Base-by-base conservation (phyloP, 2,113 vertebrate species). In the Centropus unirufus region DNA sequence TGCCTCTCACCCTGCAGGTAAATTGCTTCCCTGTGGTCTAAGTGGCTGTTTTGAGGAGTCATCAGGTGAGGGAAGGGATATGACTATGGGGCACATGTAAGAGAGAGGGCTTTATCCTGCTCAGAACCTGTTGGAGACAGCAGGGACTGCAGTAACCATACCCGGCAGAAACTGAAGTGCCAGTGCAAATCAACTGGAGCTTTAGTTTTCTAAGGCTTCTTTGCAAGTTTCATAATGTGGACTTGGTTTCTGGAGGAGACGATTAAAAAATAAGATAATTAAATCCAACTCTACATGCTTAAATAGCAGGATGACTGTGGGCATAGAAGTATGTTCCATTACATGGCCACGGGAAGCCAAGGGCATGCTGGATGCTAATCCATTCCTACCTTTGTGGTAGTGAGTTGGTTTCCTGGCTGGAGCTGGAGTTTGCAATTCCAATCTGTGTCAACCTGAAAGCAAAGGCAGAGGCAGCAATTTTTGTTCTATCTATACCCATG, bases 1-100 rank as follows among this genome's bases (percentile, higher is more conserved):
- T 22, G 3, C 21, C 44, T 59, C 70, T 72, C 40, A 51, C n/a
- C 36, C 75, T 36, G 32, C 55, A 63, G n/a, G 27, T 46, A 26
- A 57, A 72, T 17, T 17, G 21, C 32, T 46, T 52, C 42, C 26
- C 62, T 52, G 27, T 42, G 51, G 12, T 26, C 59, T 32, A 22
- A 70, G 44, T 10, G 47, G 39, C 24, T 54, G 14, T 36, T 2
- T 40, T 68, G 24, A 21, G 32, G 40, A 44, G 22, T 29, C 36
- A 49, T 12, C 40, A 55, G 39, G 4, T 39, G 32, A 55, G 61
- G n/a, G 24, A 61, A 61, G 26, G 22, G 16, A 16, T 12, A 30
- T 0, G 1, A 19, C 23, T 10, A 6, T 6, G 32, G 15, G n/a
- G 16, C 36, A 66, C 24, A 13, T 7, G 40, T 55, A 9, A 67